Evolutionary conservation across 2,797 vertebrate species (phyloP).

Genomic region (Pagetopsis macropterus): DNA sequence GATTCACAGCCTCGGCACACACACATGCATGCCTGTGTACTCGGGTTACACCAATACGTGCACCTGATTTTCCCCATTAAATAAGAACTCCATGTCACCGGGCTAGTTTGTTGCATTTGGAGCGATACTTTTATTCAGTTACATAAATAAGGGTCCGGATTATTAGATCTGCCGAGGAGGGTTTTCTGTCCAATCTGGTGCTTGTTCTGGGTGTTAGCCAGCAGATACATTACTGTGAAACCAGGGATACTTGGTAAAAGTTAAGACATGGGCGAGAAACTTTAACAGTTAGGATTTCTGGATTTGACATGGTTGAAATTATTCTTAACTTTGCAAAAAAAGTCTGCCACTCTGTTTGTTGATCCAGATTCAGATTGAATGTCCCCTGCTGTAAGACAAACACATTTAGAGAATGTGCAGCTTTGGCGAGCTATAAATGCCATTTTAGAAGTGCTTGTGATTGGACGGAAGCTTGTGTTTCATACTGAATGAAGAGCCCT

Average conservation of each 20-base stretch:
- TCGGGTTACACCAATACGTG: constrained; percentile 25
- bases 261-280: constrained; percentile 16
- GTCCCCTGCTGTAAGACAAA: constrained; percentile 2
- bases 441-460: neutral
- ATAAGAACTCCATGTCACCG: constrained; percentile 47
- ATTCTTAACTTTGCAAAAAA: neutral
- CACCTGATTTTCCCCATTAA: constrained; percentile 44
- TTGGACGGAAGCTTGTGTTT: constrained; percentile 7
- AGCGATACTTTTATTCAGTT: constrained; percentile 41
- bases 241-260: constrained; percentile 19
- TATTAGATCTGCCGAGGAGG: constrained; percentile 19
- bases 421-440: neutral
- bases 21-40: neutral
- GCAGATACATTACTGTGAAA: constrained; percentile 15
- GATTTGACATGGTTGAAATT: neutral
- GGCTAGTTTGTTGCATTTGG: constrained; percentile 26
- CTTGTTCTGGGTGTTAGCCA: constrained; percentile 41
- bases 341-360: neutral
- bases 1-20: constrained; percentile 13
- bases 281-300: neutral
- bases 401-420: constrained; percentile 1
- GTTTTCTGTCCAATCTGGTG: constrained; percentile 26
- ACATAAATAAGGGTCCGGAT: constrained; percentile 46
- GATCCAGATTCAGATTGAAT: neutral
- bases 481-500: constrained; percentile 6